These are phyloP conservation scores for Nothobranchius kuhntae DNA, from an alignment of 2,113 vertebrate species.

Conservation along the genomic window DNA sequence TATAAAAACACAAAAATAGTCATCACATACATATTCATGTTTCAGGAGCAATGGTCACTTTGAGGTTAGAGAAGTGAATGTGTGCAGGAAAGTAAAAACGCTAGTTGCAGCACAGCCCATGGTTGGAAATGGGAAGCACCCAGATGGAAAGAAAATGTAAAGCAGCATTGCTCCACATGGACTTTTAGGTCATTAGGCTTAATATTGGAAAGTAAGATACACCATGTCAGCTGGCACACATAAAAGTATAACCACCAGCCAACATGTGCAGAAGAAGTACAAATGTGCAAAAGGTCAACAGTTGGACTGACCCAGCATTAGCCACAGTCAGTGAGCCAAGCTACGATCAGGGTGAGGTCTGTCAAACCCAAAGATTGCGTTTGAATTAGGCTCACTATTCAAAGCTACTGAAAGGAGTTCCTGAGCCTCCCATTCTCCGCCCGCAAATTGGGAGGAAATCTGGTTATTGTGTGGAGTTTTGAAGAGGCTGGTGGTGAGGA, in stretches of 20 bases:
- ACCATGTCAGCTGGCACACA: conserved; percentile 29
- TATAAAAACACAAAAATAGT: conserved; percentile 30
- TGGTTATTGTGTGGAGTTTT: conserved; percentile 88
- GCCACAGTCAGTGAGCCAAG: conserved; percentile 88
- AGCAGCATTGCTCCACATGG: conserved; percentile 25
- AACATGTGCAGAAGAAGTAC: conserved; percentile 30
- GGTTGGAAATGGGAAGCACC: conserved; percentile 25
- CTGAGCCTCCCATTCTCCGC: conserved; percentile 85
- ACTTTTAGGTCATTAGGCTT: conserved; percentile 1
- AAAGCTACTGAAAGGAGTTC: conserved; percentile 85
- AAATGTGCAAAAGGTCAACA: conserved; percentile 61
- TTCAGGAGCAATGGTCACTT: conserved; percentile 55
- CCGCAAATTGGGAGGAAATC: conserved; percentile 89
- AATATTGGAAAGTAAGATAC: conserved; percentile 9
- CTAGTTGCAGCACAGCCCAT: conserved; percentile 20
- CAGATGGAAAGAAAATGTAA: conserved; percentile 39
- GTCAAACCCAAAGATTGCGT: conserved; percentile 85
- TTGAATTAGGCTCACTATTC: conserved; percentile 91
- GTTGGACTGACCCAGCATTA: conserved; percentile 89
- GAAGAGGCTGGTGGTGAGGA: conserved; percentile 77
- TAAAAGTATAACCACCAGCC: conserved; percentile 72
- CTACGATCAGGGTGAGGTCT: conserved; percentile 87
- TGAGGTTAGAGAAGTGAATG: conserved; percentile 65
- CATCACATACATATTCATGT: conserved; percentile 37
- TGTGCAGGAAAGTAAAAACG: conserved; percentile 30